Conservation (phyloP, 2,888 invertebrate genomes). For the Aquatica leii region DNA sequence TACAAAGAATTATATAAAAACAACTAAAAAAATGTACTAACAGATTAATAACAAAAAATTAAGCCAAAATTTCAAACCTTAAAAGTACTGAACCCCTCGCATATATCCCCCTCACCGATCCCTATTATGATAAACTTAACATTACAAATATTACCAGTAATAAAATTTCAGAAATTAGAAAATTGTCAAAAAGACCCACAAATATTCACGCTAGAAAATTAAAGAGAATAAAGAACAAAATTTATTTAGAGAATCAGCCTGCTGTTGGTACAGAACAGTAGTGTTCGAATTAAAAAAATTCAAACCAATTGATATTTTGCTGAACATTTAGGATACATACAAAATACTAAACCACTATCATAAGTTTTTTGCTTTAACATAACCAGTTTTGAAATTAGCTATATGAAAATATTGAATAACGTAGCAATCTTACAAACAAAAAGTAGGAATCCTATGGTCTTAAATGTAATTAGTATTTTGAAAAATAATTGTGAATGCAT, state of each 20-base stretch:
- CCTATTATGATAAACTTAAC: slow-evolving; percentile 16
- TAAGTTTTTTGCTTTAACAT: slow-evolving; percentile 42
- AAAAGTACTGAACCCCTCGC: slow-evolving; percentile 30
- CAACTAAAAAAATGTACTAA: slow-evolving; percentile 20
- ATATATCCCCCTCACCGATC: slow-evolving; percentile 16
- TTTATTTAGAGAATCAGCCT: slow-evolving; percentile 7
- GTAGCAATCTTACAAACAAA: not conserved
- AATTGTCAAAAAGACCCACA: not conserved
- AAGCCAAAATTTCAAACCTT: slow-evolving; percentile 16
- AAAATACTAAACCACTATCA: slow-evolving; percentile 25
- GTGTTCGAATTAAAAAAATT: not conserved
- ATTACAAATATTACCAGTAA: not conserved
- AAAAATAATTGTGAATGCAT: not conserved
- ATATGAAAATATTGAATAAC: slow-evolving; percentile 27
- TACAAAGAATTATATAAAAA: too few relatives aligned
- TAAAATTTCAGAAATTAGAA: slow-evolving; percentile 2
- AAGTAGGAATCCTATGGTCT: too few relatives aligned
- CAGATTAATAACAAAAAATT: slow-evolving; percentile 18
- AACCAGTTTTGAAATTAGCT: slow-evolving; percentile 31
- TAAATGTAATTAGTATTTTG: not conserved
- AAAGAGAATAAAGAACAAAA: slow-evolving; percentile 12
- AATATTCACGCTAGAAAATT: slow-evolving; percentile 14
- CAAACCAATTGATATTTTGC: too few relatives aligned
- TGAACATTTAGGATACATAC: too few relatives aligned
- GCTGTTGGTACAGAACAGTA: not conserved